phyloP scores from a whole-genome alignment of 2,797 vertebrate species.

The Taeniopygia guttata region DNA sequence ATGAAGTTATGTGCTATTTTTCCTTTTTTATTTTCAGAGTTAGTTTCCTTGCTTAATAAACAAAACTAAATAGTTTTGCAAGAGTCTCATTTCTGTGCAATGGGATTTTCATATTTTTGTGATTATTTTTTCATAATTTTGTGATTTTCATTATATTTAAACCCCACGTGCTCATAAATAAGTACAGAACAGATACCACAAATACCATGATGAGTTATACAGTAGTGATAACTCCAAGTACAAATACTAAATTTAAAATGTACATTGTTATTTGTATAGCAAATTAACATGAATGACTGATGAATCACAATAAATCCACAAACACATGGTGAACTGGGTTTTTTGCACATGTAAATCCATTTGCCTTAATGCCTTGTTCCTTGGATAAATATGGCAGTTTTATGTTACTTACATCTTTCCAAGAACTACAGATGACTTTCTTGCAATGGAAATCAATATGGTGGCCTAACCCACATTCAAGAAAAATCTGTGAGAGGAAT shows the following conservation, averaged over 20 bases:
- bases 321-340: slow-evolving; percentile 1
- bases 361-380: background rate
- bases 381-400: background rate
- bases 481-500: background rate
- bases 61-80: background rate
- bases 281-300: slow-evolving; percentile 14
- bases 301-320: slow-evolving; percentile 44
- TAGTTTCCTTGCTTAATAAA: slow-evolving; percentile 2
- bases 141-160: slow-evolving; percentile 21
- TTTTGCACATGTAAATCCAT: slow-evolving; percentile 20
- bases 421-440: background rate
- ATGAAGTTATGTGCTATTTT: background rate
- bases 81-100: background rate
- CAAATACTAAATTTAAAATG: slow-evolving; percentile 31
- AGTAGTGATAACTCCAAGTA: slow-evolving; percentile 42
- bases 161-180: background rate
- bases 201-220: slow-evolving; percentile 7
- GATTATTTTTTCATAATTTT: background rate
- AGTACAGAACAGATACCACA: background rate
- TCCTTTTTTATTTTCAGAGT: background rate
- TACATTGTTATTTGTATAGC: slow-evolving; percentile 32
- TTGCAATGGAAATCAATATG: background rate
- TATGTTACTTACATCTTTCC: background rate
- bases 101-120: slow-evolving; percentile 6
- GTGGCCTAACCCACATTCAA: background rate